phyloP scores from a whole-genome alignment of 1,140 invertebrate genomes.

The Lanistes nyassanus region DNA sequence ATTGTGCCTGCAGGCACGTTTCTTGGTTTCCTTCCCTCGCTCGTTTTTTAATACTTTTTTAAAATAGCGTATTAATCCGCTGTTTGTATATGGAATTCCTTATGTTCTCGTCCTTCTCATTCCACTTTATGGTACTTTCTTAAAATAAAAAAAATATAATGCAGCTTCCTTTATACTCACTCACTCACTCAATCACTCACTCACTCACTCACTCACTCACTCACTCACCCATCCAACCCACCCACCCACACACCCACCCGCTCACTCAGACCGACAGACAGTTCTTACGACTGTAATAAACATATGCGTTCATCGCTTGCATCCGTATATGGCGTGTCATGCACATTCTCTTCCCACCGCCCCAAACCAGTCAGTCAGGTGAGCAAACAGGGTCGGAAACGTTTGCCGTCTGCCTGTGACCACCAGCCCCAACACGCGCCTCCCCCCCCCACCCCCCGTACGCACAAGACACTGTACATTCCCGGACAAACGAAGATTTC shows the following conservation, averaged over 20 bases:
- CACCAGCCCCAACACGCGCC: background rate
- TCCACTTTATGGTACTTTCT: background rate
- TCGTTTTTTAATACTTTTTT: too few species aligned
- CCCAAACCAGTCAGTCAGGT: background rate
- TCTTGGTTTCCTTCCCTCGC: background rate
- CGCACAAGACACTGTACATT: background rate
- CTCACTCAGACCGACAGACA: background rate
- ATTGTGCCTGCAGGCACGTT: background rate
- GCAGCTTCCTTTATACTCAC: background rate
- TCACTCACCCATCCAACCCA: too few species aligned
- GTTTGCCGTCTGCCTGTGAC: background rate
- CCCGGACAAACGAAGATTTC: background rate
- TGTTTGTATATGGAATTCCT: background rate
- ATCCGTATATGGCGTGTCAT: background rate
- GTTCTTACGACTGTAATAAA: background rate
- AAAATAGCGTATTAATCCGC: background rate
- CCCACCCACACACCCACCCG: background rate
- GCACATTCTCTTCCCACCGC: background rate
- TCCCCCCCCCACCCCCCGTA: background rate
- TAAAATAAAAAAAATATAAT: background rate
- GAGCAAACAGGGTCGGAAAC: background rate
- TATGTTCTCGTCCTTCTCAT: background rate
- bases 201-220: background rate
- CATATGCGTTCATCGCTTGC: background rate
- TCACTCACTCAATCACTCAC: constrained; percentile 11